Percentiles rank a stretch among this genome's conserved stretches.
phyloP scores from a whole-genome alignment of 2,888 invertebrate species.

The Altica lythri region DNA sequence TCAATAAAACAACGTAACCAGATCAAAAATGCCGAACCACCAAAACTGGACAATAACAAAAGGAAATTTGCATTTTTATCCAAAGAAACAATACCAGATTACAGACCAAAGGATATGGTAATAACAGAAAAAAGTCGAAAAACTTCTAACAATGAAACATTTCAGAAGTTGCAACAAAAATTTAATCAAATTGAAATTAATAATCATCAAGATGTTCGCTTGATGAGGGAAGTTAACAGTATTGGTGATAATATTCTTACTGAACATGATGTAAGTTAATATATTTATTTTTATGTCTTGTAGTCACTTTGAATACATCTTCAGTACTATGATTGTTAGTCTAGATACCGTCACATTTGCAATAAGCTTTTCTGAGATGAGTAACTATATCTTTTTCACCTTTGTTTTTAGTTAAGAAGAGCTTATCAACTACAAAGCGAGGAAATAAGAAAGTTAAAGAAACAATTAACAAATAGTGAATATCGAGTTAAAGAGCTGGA shows the following conservation, averaged over 20 bases:
- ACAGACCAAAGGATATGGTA: slow-evolving; percentile 71
- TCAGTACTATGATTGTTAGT: too few species aligned
- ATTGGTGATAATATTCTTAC: slow-evolving; percentile 65
- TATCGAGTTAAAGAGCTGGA: slow-evolving; percentile 81
- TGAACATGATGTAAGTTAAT: slow-evolving; percentile 62
- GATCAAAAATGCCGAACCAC: slow-evolving; percentile 51
- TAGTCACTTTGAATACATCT: too few species aligned
- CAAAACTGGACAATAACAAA: slow-evolving; percentile 77
- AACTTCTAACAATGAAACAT: slow-evolving; percentile 76
- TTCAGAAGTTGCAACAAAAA: slow-evolving; percentile 78
- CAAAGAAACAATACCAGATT: slow-evolving; percentile 85
- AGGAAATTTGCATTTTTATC: slow-evolving; percentile 86
- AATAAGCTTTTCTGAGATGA: too few species aligned
- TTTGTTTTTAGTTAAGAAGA: slow-evolving; percentile 66
- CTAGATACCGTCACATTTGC: too few species aligned
- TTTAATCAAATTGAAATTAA: slow-evolving; percentile 65
- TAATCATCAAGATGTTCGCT: slow-evolving; percentile 53
- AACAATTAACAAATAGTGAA: slow-evolving; percentile 79
- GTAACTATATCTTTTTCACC: too few species aligned
- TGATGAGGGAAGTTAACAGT: slow-evolving; percentile 64
- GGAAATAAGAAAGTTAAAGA: slow-evolving; percentile 76
- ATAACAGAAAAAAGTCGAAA: slow-evolving; percentile 72
- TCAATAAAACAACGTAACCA: slow-evolving; percentile 48
- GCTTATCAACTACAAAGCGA: slow-evolving; percentile 80
- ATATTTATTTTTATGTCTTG: slow-evolving; percentile 12